These are phyloP conservation scores for Coelogynopora nodosa DNA, from an alignment of 2,888 invertebrate genomes.

Conservation along the genomic window DNA sequence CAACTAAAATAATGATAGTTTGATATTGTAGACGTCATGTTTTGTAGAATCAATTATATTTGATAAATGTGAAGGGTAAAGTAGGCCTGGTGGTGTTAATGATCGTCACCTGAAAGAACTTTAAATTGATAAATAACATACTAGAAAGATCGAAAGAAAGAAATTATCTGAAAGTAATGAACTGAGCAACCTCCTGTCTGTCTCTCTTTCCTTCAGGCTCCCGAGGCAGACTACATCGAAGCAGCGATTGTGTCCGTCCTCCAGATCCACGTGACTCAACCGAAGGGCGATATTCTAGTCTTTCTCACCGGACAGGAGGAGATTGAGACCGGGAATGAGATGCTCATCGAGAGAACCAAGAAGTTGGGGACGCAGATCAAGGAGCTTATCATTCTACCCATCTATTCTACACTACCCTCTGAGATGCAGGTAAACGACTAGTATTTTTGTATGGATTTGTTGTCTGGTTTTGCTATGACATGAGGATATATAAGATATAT, in stretches of 20 bases:
- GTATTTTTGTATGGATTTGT: too few species aligned
- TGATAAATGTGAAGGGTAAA: too few species aligned
- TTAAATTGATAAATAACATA: too few species aligned
- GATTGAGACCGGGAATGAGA: conserved; percentile 64
- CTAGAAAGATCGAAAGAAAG: too few species aligned
- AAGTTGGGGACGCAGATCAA: conserved; percentile 85
- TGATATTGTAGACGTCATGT: too few species aligned
- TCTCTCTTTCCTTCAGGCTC: conserved; percentile 93
- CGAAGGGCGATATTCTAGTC: conserved; percentile 85
- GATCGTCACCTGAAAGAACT: too few species aligned
- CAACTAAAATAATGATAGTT: too few species aligned
- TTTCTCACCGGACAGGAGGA: conserved; percentile 78
- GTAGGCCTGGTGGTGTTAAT: too few species aligned
- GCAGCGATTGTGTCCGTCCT: conserved; percentile 93
- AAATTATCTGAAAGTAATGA: too few species aligned
- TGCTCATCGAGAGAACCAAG: conserved; percentile 74
- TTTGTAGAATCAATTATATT: too few species aligned
- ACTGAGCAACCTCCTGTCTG: conserved; percentile 94
- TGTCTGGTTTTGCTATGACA: too few species aligned
- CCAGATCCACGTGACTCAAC: conserved; percentile 96
- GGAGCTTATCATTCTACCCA: conserved; percentile 85
- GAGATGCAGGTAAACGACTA: conserved; percentile 90
- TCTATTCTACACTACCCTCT: conserved; percentile 86
- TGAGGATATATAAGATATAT: too few species aligned
- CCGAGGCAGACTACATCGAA: conserved; percentile 96